Base-by-base conservation (phyloP, 1,140 invertebrate genomes). In the Aphis craccivora region DNA sequence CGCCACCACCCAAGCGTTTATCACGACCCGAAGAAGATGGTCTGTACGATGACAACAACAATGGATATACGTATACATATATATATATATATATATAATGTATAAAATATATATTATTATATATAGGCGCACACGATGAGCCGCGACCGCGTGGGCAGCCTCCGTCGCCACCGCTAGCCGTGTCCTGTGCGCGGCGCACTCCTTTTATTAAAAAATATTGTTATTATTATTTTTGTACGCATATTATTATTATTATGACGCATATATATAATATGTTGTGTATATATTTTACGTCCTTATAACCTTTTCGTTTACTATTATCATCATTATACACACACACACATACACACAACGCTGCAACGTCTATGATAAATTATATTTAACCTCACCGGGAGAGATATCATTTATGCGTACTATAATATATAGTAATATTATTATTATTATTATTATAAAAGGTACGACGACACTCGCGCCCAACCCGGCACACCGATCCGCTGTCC, bases 351-450 rank as follows among this genome's bases (percentile, higher is more conserved):
- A 22, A 35, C 48, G 45, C 18, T 43, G 40, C 20, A 83, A 22
- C n/a, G 91, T 92, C 67, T 53, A 83, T 92, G 91, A 92, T 92
- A 83, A 92, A 92, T 92, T 92, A 83, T 92, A 81, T 92, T 67
- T 92, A 92, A 92, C 91, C 60, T 92, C 67, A 48, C 40, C 91
- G 30, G 90, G 53, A 91, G 37, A 60, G 90, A 89, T 89, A 89
- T 89, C 90, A 40, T 60, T 90, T 43, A 76, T 30, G 76, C 25
- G 55, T 45, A 40, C 43, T 22, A 7, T 45, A 88, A 76, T 90
- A 43, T 76, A 90, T 90, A 90, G 40, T 90, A 90, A 43, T 90
- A 55, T 37, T 90, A 51, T 51, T 89, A 55, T 90, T 90, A 55
- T 37, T 90, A 51, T 51, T 89, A 55, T 90, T 90, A 90, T 90